Conservation (phyloP, 1,140 invertebrate species). For the Nymphalis io region DNA sequence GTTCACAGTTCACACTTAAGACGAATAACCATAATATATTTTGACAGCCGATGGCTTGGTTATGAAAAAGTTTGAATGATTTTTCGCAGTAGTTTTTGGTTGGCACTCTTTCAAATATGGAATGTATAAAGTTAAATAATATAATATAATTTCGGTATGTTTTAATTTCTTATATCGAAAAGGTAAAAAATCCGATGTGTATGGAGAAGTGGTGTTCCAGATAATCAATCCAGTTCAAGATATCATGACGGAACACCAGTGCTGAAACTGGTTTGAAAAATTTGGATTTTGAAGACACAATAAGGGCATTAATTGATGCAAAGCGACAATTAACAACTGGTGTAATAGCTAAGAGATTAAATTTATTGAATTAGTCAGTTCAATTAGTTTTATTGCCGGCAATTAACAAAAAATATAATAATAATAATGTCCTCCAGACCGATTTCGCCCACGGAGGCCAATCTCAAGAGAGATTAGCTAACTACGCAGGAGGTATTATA, state of each 20-base stretch:
- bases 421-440: too few species aligned
- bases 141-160: conserved; percentile 6
- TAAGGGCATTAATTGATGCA: background rate
- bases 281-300: background rate
- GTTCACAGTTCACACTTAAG: background rate
- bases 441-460: too few species aligned
- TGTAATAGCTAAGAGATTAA: background rate
- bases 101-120: background rate
- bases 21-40: too few species aligned
- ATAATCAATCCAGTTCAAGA: too few species aligned
- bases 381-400: too few species aligned
- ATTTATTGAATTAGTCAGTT: background rate
- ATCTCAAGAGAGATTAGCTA: too few species aligned
- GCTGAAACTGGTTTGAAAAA: background rate
- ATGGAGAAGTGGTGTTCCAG: too few species aligned
- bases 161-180: conserved; percentile 1
- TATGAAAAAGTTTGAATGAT: background rate
- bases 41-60: background rate
- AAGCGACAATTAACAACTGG: background rate
- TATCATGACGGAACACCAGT: background rate
- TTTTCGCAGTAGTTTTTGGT: background rate
- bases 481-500: too few species aligned
- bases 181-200: background rate
- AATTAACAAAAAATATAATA: too few species aligned
- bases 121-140: background rate